These are phyloP conservation scores for Hydropsyche betteni DNA, from an alignment of 2,888 invertebrate species.

Conservation along the genomic window DNA sequence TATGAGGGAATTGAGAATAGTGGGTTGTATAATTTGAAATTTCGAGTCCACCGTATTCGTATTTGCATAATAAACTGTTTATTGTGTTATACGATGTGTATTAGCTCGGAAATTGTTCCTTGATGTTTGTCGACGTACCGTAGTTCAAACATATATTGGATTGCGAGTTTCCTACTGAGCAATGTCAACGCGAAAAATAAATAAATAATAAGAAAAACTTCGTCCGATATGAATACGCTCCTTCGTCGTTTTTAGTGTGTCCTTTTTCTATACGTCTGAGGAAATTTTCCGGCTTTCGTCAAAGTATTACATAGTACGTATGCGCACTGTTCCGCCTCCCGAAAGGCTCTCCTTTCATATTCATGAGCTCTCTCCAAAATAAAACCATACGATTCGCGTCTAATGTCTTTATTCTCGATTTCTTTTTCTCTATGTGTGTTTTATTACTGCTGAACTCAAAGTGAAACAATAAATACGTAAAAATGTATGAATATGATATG, in stretches of 20 bases:
- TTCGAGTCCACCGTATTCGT: background rate
- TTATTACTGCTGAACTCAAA: background rate
- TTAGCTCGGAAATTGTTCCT: no score
- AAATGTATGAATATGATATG: background rate
- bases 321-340: no score
- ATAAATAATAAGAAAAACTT: background rate
- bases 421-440: conserved; percentile 12
- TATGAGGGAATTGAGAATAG: no score
- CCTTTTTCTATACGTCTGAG: background rate
- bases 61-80: no score
- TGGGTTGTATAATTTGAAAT: no score
- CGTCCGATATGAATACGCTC: background rate
- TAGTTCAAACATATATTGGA: no score
- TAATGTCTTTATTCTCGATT: conserved; percentile 8
- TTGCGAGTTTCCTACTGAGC: no score
- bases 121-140: no score
- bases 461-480: background rate
- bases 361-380: conserved; percentile 12
- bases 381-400: conserved; percentile 21
- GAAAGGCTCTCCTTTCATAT: conserved; percentile 5
- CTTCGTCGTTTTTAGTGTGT: background rate
- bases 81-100: no score
- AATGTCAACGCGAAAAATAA: no score
- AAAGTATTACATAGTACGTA: no score
- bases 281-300: background rate